A percentile compares a stretch with the other conserved stretches of the same genome.
These are phyloP conservation scores for Pseudomyrmex cubaensis DNA, from an alignment of 1,140 invertebrate species.

Conservation along the genomic window DNA sequence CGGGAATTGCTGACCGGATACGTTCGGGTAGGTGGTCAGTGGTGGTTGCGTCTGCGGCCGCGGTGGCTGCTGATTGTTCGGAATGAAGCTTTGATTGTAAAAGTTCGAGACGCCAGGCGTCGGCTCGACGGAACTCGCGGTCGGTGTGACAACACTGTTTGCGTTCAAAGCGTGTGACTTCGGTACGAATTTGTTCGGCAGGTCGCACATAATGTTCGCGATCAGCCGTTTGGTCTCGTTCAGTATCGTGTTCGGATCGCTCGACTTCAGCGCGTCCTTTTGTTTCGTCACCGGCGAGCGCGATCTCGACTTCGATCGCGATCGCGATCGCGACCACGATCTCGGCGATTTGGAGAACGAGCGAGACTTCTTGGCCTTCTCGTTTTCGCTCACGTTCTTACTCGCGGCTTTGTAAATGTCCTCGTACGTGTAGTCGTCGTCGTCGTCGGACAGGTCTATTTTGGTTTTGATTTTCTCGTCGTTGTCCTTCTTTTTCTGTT, in stretches of 20 bases:
- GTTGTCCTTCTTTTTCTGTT: conserved; percentile 68
- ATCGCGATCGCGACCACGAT: conserved; percentile 69
- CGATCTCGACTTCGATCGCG: conserved; percentile 74
- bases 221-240: conserved; percentile 87
- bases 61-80: conserved; percentile 40
- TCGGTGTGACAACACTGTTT: background rate
- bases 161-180: conserved; percentile 69
- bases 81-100: conserved; percentile 66
- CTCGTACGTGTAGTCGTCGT: conserved; percentile 89
- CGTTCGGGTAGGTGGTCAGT: conserved; percentile 65
- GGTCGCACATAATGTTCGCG: conserved; percentile 87
- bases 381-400: conserved; percentile 87
- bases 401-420: conserved; percentile 88
- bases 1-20: conserved; percentile 67
- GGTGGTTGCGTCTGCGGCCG: conserved; percentile 65
- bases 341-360: conserved; percentile 71
- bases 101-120: conserved; percentile 50
- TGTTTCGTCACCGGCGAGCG: conserved; percentile 73
- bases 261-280: conserved; percentile 76
- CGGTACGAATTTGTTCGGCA: conserved; percentile 84
- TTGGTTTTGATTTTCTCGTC: conserved; percentile 76
- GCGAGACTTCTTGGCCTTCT: conserved; percentile 79
- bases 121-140: conserved; percentile 41
- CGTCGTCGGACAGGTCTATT: conserved; percentile 86
- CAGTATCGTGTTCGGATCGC: conserved; percentile 85